phyloP scores from a whole-genome alignment of 1,140 invertebrate genomes.

The Acromyrmex echinatior region DNA sequence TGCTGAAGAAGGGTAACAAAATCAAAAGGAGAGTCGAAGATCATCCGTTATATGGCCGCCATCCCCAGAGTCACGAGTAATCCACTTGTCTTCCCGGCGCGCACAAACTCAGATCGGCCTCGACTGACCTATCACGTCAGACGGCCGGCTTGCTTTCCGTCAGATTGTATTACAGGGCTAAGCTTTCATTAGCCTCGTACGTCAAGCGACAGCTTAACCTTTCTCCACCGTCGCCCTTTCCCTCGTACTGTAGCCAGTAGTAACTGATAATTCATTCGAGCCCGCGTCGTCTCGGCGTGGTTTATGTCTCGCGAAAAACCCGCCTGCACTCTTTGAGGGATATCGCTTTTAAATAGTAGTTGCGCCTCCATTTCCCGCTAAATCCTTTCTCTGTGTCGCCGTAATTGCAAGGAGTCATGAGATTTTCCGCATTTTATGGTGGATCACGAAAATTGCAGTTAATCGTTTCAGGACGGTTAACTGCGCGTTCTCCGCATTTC shows the following conservation, averaged over 20 bases:
- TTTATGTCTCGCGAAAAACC: conserved; percentile 51
- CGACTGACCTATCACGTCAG: conserved; percentile 80
- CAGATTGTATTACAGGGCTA: conserved; percentile 80
- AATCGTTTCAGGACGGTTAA: conserved; percentile 41
- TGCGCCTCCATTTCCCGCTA: conserved; percentile 11
- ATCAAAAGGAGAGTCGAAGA: conserved; percentile 73
- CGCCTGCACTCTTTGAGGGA: conserved; percentile 14
- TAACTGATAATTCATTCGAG: conserved; percentile 76
- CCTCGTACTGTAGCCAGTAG: conserved; percentile 40
- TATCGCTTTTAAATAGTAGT: conserved; percentile 47
- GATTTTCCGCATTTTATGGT: conserved; percentile 39
- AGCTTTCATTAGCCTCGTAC: conserved; percentile 81
- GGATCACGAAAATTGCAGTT: conserved; percentile 42
- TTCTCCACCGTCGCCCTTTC: conserved; percentile 65
- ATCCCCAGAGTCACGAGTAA: conserved; percentile 66
- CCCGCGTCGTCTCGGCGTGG: conserved; percentile 36
- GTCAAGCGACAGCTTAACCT: conserved; percentile 80
- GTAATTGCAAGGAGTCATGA: conserved; percentile 33
- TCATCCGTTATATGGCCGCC: conserved; percentile 73
- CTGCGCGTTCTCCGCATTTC: conserved; percentile 5
- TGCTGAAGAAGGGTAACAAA: conserved; percentile 62
- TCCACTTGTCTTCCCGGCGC: conserved; percentile 77
- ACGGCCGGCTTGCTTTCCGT: conserved; percentile 74
- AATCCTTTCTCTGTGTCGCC: conserved; percentile 23
- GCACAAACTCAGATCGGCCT: conserved; percentile 67